Conservation (phyloP, 35 echinoderm and acorn worm genomes). For the Acanthaster planci region DNA sequence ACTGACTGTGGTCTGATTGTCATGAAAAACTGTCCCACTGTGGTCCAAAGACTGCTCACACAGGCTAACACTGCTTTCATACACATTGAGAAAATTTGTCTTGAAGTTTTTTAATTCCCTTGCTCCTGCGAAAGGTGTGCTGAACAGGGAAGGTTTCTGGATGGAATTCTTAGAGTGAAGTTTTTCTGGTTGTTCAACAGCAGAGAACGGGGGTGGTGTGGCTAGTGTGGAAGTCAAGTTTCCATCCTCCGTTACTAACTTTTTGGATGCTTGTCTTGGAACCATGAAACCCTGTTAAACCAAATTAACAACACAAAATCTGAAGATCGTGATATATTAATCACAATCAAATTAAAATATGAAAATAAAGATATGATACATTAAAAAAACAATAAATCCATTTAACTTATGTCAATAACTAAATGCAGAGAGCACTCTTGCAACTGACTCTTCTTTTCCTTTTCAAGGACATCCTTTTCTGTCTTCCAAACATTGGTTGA, state of each 20-base stretch:
- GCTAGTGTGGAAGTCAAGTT: background rate
- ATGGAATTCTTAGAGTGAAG: background rate
- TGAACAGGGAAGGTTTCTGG: slow-evolving; percentile 34
- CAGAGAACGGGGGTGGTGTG: background rate
- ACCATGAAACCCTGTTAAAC: slow-evolving; percentile 69
- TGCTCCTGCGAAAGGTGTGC: background rate
- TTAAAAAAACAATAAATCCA: background rate
- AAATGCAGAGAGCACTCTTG: too few relatives aligned
- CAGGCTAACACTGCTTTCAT: too few relatives aligned
- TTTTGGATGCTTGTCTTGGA: slow-evolving; percentile 72
- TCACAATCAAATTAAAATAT: background rate
- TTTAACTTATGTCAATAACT: background rate
- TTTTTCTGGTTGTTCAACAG: background rate
- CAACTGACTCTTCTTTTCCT: slow-evolving; percentile 78
- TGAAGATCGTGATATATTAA: background rate
- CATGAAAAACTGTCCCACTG: too few relatives aligned
- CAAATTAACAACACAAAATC: slow-evolving; percentile 1
- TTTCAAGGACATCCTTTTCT: slow-evolving; percentile 39
- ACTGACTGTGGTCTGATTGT: background rate
- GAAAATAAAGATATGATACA: background rate
- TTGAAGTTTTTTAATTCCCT: background rate
- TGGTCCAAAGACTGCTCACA: too few relatives aligned
- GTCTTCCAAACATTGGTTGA: background rate
- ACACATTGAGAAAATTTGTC: too few relatives aligned
- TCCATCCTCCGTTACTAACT: slow-evolving; percentile 29